Conservation (phyloP, 2,113 vertebrate species). For the Seriola quinqueradiata region DNA sequence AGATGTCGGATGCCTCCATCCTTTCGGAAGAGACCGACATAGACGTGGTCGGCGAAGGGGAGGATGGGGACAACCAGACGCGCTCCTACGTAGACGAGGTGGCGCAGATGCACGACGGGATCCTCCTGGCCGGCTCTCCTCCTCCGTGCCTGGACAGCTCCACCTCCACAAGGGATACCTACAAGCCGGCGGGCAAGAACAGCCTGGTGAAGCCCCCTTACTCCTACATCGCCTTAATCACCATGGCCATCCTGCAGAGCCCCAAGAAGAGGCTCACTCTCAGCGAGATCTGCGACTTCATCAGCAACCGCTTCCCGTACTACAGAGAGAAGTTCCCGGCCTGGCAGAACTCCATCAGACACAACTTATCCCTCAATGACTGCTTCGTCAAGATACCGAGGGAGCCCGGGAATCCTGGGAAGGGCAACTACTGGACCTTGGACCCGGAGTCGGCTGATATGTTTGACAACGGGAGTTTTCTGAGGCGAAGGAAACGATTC, state of each 20-base stretch:
- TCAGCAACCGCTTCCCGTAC: conserved; percentile 90
- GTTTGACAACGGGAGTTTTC: conserved; percentile 95
- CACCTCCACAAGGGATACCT: conserved; percentile 76
- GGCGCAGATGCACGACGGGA: conserved; percentile 85
- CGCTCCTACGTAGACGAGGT: conserved; percentile 88
- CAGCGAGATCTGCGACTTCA: conserved; percentile 92
- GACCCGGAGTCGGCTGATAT: conserved; percentile 94
- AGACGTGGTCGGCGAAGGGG: conserved; percentile 94
- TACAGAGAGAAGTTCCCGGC: conserved; percentile 92
- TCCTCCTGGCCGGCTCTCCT: conserved; percentile 80
- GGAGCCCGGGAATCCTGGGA: conserved; percentile 92
- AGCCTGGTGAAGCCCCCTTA: conserved; percentile 94
- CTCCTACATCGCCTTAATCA: conserved; percentile 96
- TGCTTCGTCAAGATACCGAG: conserved; percentile 91
- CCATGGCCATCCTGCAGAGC: conserved; percentile 95
- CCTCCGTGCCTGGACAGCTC: conserved; percentile 82
- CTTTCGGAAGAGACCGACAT: conserved; percentile 95
- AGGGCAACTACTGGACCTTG: conserved; percentile 94
- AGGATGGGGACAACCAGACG: conserved; percentile 85
- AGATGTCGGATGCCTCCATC: conserved; percentile 94
- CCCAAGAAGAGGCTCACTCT: conserved; percentile 94
- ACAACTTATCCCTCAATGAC: conserved; percentile 90
- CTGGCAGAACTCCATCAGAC: conserved; percentile 91
- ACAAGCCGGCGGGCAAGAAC: conserved; percentile 87
- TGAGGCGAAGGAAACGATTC: conserved; percentile 93